Conservation (phyloP, 1,140 invertebrate genomes). For the Gyrodactylus bullatarudis region DNA sequence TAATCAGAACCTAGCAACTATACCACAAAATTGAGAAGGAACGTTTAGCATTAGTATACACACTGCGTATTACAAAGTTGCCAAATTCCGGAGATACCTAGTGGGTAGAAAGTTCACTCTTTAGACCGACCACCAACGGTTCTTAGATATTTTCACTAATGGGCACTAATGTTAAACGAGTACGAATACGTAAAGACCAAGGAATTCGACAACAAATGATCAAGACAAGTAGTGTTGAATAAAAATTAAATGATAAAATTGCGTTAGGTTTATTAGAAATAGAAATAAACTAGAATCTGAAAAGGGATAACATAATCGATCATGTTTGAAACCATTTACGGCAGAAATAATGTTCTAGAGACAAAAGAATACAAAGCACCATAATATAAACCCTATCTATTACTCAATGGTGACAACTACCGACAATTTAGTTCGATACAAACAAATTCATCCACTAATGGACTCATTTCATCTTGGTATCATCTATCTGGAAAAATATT, state of each 20-base stretch:
- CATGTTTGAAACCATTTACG: background rate
- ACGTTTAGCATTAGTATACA: constrained; percentile 23
- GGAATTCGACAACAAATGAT: constrained; percentile 12
- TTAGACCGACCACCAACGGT: constrained; percentile 16
- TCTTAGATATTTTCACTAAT: constrained; percentile 14
- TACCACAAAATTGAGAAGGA: constrained; percentile 25
- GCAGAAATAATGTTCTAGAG: background rate
- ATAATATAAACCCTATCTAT: background rate
- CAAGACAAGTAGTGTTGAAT: constrained; percentile 9
- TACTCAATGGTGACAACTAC: background rate
- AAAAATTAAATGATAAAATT: background rate
- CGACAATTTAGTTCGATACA: background rate
- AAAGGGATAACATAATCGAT: background rate
- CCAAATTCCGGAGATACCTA: constrained; percentile 24
- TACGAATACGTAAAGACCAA: constrained; percentile 13
- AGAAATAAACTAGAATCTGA: background rate
- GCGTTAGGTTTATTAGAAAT: background rate
- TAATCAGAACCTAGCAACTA: constrained; percentile 17
- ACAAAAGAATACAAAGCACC: background rate
- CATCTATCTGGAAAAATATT: no score
- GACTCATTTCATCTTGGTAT: no score
- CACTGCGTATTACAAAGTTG: no score
- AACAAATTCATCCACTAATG: background rate
- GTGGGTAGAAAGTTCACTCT: constrained; percentile 16
- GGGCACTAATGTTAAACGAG: constrained; percentile 13